Evolutionary conservation across 2,888 invertebrate genomes (phyloP).

Genomic region (Aromia moschata): DNA sequence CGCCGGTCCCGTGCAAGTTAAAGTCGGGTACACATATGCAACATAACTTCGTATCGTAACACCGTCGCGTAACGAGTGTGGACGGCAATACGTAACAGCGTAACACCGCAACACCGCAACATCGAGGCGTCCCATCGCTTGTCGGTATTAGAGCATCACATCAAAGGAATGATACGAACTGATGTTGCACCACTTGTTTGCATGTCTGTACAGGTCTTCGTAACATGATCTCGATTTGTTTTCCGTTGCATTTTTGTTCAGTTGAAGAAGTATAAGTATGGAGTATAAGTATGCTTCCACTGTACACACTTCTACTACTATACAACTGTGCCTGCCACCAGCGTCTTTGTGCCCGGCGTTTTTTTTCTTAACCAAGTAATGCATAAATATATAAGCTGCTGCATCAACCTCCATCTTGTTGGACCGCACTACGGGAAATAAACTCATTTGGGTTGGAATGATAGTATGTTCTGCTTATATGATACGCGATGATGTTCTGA

Average conservation of each 20-base stretch:
- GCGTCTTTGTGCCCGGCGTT: not conserved
- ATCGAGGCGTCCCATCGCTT: not conserved
- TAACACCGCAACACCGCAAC: not conserved
- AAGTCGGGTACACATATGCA: not conserved
- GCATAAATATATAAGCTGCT: too few species aligned
- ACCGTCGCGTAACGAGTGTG: too few species aligned
- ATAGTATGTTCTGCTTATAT: too few species aligned
- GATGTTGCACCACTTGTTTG: not conserved
- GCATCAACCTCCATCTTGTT: not conserved
- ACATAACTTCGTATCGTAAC: not conserved
- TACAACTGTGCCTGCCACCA: not conserved
- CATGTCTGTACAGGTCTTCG: not conserved
- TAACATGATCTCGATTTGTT: not conserved
- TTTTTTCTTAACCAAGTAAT: too few species aligned
- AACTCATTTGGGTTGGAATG: too few species aligned
- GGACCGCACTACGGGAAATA: not conserved
- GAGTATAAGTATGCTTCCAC: not conserved
- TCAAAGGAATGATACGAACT: not conserved
- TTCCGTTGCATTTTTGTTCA: not conserved
- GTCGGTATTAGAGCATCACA: not conserved
- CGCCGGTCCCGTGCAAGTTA: too few species aligned
- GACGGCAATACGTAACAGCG: too few species aligned
- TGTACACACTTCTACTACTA: too few species aligned
- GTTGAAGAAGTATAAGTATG: not conserved
- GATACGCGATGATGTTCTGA: too few species aligned